These are phyloP conservation scores for Eulacestoma nigropectus DNA, from an alignment of 2,113 vertebrate species.

Conservation along the genomic window DNA sequence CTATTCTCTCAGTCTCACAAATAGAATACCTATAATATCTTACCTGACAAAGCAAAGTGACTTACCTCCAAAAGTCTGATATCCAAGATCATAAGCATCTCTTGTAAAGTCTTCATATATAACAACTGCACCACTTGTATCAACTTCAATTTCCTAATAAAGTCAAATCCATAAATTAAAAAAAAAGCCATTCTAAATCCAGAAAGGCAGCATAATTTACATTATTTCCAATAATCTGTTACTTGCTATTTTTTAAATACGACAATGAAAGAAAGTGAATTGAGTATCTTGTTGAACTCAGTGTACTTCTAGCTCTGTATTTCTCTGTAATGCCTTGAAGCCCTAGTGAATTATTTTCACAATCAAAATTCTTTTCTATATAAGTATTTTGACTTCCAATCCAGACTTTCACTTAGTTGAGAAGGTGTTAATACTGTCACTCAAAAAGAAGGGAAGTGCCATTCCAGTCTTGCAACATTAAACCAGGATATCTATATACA, in stretches of 20 bases:
- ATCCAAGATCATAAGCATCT: slow-evolving; percentile 64
- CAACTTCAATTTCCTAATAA: slow-evolving; percentile 63
- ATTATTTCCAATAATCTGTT: neutral
- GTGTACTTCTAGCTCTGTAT: neutral
- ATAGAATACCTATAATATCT: neutral
- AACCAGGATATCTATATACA: neutral
- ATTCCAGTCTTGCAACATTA: neutral
- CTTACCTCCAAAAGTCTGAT: slow-evolving; percentile 67
- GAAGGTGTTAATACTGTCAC: neutral
- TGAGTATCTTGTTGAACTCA: neutral
- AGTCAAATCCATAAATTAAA: neutral
- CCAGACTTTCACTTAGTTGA: neutral
- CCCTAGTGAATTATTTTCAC: neutral
- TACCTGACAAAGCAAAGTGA: neutral
- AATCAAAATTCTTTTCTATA: neutral
- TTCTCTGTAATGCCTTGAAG: neutral
- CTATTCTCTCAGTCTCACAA: neutral
- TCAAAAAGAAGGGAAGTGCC: neutral
- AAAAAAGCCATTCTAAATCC: neutral
- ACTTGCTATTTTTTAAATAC: neutral
- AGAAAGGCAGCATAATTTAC: neutral
- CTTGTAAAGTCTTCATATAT: slow-evolving; percentile 67
- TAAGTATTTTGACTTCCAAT: neutral
- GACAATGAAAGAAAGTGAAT: neutral
- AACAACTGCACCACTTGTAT: slow-evolving; percentile 55